Evolutionary conservation across 2,113 vertebrate genomes (phyloP).

Genomic region (Pollachius pollachius): DNA sequence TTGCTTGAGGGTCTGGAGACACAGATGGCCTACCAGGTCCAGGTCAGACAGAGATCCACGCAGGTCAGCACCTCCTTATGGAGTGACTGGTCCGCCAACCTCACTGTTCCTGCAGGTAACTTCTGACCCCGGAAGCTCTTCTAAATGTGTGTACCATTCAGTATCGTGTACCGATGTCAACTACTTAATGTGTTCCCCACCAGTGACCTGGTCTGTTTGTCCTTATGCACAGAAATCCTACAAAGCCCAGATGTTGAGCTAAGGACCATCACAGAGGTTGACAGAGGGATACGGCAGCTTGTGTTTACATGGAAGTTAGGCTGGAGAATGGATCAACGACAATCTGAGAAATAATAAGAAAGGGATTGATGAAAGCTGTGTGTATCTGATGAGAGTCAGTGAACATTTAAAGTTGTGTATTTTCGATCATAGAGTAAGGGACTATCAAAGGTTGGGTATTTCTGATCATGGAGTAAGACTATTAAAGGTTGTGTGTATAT

Average conservation of each 20-base stretch:
- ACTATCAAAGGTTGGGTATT: no score
- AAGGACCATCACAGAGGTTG: neutral
- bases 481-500: no score
- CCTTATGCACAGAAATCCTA: slow-evolving; percentile 47
- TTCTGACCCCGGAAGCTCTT: neutral
- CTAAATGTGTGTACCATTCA: neutral
- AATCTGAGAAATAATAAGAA: no score
- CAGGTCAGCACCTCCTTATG: slow-evolving; percentile 36
- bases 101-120: slow-evolving; percentile 58
- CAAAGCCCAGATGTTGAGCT: slow-evolving; percentile 31
- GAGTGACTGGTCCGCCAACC: slow-evolving; percentile 57
- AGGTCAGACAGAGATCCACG: slow-evolving; percentile 50
- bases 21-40: slow-evolving; percentile 36
- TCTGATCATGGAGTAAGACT: no score
- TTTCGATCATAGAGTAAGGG: no score
- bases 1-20: slow-evolving; percentile 35
- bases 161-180: neutral
- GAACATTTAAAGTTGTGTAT: no score
- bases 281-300: slow-evolving; percentile 43
- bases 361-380: no score
- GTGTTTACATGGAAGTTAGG: slow-evolving; percentile 59
- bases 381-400: no score
- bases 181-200: neutral
- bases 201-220: neutral
- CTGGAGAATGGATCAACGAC: neutral